A percentile compares a stretch with the other conserved stretches of the same genome.
phyloP scores from a whole-genome alignment of 2,113 vertebrate genomes.

The Syngnathus typhle region DNA sequence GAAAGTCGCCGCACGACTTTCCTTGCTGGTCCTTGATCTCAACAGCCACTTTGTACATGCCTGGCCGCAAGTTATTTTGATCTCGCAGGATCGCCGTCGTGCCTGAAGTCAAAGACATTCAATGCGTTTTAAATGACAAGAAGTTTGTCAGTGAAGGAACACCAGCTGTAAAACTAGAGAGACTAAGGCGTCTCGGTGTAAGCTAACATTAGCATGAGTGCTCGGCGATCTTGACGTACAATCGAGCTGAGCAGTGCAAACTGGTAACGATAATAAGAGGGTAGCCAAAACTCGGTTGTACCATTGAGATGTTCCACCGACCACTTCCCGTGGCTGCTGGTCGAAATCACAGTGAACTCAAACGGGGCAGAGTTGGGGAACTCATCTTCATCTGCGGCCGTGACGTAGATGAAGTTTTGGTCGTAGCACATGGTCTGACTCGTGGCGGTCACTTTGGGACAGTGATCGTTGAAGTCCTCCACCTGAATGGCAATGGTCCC shows the following conservation, averaged over 20 bases:
- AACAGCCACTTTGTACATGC: constrained; percentile 53
- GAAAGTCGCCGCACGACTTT: constrained; percentile 48
- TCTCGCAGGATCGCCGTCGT: constrained; percentile 62
- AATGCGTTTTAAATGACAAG: neutral
- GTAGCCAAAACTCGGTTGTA: constrained; percentile 43
- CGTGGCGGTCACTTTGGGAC: constrained; percentile 71
- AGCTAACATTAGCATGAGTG: neutral
- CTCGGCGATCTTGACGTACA: neutral
- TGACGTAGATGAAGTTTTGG: constrained; percentile 65
- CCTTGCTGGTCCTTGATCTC: constrained; percentile 69
- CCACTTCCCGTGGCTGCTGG: constrained; percentile 68
- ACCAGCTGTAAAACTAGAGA: neutral
- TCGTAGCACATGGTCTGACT: constrained; percentile 69
- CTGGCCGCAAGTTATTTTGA: constrained; percentile 60
- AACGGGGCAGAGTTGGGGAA: constrained; percentile 78
- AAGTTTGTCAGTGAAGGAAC: neutral
- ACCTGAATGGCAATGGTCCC: constrained; percentile 73
- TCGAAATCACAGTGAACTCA: constrained; percentile 69
- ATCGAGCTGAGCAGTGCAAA: neutral
- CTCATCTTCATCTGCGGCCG: constrained; percentile 75
- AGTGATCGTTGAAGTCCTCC: constrained; percentile 75
- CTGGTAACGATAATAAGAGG: too few relatives aligned
- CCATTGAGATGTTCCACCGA: constrained; percentile 72
- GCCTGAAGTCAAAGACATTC: constrained; percentile 28
- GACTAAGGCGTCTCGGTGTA: neutral